Evolutionary conservation across 2,113 vertebrate genomes (phyloP).

Genomic region (Lasiurus cinereus): DNA sequence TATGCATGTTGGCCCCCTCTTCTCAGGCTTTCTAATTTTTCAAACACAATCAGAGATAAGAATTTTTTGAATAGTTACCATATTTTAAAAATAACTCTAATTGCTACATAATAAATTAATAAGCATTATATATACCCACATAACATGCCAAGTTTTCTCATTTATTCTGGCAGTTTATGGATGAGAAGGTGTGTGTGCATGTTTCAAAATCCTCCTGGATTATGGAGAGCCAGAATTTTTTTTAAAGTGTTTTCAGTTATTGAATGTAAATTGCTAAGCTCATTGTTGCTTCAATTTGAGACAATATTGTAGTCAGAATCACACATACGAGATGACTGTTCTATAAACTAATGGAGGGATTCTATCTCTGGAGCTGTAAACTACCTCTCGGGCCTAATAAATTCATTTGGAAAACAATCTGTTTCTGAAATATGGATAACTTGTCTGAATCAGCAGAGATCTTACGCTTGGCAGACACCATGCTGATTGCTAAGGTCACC

Average conservation of each 20-base stretch:
- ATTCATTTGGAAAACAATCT: slow-evolving; percentile 67
- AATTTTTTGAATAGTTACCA: neutral
- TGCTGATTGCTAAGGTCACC: neutral
- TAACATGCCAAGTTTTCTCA: neutral
- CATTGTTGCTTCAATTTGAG: slow-evolving; percentile 37
- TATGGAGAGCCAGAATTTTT: slow-evolving; percentile 8
- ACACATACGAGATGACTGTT: neutral
- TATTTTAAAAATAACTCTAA: neutral
- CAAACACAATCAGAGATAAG: neutral
- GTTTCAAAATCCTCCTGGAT: neutral
- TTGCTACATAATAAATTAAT: neutral
- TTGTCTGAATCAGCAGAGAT: slow-evolving; percentile 55
- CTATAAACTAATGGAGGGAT: slow-evolving; percentile 43
- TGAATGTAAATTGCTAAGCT: slow-evolving; percentile 63
- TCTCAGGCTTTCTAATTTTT: neutral
- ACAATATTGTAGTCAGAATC: slow-evolving; percentile 60
- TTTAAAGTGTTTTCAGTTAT: slow-evolving; percentile 46
- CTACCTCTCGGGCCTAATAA: slow-evolving; percentile 56
- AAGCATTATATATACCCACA: neutral
- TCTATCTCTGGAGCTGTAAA: slow-evolving; percentile 67
- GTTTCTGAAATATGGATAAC: slow-evolving; percentile 46
- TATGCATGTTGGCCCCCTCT: fast-evolving
- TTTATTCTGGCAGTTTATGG: neutral
- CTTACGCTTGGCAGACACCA: neutral
- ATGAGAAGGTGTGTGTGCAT: neutral